Percentiles rank a stretch among this genome's conserved stretches.
Evolutionary conservation across 2,888 invertebrate species (phyloP).

Genomic region (Vannuccia rotundouncinata): DNA sequence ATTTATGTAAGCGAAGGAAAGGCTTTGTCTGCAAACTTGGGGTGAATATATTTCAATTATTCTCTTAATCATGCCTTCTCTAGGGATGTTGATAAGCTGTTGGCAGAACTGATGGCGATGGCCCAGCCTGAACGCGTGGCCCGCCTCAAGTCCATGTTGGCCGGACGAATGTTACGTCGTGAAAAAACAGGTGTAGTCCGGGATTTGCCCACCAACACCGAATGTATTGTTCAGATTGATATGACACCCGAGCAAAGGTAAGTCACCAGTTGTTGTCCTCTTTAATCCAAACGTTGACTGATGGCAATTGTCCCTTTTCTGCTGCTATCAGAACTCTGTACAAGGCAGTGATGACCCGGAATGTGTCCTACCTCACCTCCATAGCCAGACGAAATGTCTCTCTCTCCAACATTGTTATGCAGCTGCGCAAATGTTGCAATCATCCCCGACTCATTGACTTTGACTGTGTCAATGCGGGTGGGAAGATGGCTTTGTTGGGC

Average conservation of each 20-base stretch:
- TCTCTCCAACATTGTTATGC: slow-evolving; percentile 97
- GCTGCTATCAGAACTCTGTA: background rate
- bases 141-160: slow-evolving; percentile 91
- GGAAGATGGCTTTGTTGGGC: slow-evolving; percentile 82
- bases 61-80: slow-evolving; percentile 45
- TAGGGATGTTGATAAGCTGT: slow-evolving; percentile 78
- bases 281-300: too few species aligned
- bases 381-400: slow-evolving; percentile 58
- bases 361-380: background rate
- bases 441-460: slow-evolving; percentile 87
- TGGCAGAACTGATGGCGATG: slow-evolving; percentile 95
- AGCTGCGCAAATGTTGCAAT: slow-evolving; percentile 97
- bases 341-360: background rate
- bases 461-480: slow-evolving; percentile 82
- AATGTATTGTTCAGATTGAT: slow-evolving; percentile 96
- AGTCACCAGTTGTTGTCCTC: too few species aligned
- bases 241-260: slow-evolving; percentile 89
- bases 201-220: slow-evolving; percentile 96
- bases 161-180: slow-evolving; percentile 94
- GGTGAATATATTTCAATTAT: slow-evolving; percentile 52
- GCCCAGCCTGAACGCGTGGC: slow-evolving; percentile 99
- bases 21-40: background rate
- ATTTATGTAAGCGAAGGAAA: background rate
- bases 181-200: slow-evolving; percentile 95
- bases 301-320: too few species aligned